A percentile compares a stretch with the other conserved stretches of the same genome.
Conservation (phyloP, 2,113 vertebrate species). For the Marmota monax region DNA sequence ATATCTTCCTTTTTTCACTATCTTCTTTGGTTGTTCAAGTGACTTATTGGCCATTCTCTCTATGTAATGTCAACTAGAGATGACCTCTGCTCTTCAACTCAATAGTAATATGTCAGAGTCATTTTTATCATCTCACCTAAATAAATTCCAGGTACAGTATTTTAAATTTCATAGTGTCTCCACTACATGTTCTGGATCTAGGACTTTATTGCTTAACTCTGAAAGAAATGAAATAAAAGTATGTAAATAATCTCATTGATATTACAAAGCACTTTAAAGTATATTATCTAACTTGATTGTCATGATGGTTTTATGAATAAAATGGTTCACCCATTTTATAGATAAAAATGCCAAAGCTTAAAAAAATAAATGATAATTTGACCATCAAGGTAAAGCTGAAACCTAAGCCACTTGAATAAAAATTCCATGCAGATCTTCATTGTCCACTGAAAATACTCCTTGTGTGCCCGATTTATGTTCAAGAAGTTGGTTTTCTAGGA, state of each 20-base stretch:
- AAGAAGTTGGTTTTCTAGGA: constrained; percentile 37
- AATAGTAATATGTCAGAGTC: neutral
- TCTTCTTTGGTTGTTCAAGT: neutral
- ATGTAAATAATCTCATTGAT: neutral
- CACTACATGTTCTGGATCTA: neutral
- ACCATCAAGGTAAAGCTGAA: neutral
- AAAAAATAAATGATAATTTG: neutral
- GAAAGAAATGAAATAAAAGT: neutral
- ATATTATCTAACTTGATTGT: neutral
- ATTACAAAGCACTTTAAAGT: neutral
- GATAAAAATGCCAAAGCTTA: neutral
- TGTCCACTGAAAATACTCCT: neutral
- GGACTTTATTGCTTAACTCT: neutral
- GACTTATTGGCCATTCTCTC: neutral
- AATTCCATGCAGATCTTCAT: constrained; percentile 6
- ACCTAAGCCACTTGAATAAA: neutral
- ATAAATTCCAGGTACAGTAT: neutral
- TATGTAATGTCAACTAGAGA: neutral
- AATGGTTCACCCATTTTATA: neutral
- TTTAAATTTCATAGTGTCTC: neutral
- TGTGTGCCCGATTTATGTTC: constrained; percentile 3
- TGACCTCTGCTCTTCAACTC: neutral
- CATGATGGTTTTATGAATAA: neutral
- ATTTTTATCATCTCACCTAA: neutral
- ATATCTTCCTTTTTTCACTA: neutral